A percentile compares a stretch with the other conserved stretches of the same genome.
Evolutionary conservation across 1,140 invertebrate species (phyloP).

Genomic region (Linepithema humile): DNA sequence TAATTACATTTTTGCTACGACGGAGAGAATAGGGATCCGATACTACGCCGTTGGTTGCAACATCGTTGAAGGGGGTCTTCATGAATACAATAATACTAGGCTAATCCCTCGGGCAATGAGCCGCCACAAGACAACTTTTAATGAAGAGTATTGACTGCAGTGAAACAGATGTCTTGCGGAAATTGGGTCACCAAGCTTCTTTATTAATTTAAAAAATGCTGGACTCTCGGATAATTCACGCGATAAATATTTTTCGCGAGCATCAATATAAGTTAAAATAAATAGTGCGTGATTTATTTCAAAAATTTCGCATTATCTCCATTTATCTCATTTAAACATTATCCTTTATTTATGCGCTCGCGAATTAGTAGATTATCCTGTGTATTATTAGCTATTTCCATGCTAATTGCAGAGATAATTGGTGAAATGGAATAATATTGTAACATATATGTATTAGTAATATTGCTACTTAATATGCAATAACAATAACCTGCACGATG

Average conservation of each 20-base stretch:
- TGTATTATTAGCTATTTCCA: neutral
- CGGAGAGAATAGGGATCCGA: conserved; percentile 35
- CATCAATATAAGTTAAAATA: neutral
- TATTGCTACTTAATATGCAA: conserved; percentile 19
- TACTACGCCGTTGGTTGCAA: conserved; percentile 31
- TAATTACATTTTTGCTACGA: conserved; percentile 77
- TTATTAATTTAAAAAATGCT: conserved; percentile 34
- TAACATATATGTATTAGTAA: neutral
- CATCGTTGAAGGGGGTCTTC: conserved; percentile 69
- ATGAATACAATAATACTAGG: conserved; percentile 78
- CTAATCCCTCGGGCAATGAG: conserved; percentile 56
- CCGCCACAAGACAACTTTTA: conserved; percentile 49
- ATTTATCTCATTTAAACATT: neutral
- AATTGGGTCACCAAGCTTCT: conserved; percentile 44
- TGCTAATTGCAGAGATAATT: neutral
- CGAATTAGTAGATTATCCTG: neutral
- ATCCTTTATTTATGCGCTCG: neutral
- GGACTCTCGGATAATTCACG: conserved; percentile 3
- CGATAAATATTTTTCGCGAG: neutral
- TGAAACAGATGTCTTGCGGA: conserved; percentile 30
- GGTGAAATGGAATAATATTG: conserved; percentile 3
- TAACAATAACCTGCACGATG: neutral
- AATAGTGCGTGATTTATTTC: neutral
- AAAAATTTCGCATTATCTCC: neutral
- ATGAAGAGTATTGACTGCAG: conserved; percentile 63